Evolutionary conservation across 2,113 vertebrate species (phyloP).

Genomic region (Nycticorax nycticorax): DNA sequence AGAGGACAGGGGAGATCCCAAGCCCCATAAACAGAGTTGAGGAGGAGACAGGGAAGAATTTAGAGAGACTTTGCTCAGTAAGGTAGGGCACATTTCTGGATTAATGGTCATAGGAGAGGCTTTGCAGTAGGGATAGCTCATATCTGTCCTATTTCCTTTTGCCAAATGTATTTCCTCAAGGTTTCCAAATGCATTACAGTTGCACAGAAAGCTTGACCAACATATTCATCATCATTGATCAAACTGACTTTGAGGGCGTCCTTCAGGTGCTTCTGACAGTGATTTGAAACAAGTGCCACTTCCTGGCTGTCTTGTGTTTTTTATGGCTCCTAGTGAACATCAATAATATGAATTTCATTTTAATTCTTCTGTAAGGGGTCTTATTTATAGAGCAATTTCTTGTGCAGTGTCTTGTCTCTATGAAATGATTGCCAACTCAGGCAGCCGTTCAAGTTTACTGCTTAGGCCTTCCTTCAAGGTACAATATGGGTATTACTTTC

Average conservation of each 20-base stretch:
- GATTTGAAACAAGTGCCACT: slow-evolving; percentile 73
- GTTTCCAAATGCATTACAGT: slow-evolving; percentile 48
- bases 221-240: slow-evolving; percentile 60
- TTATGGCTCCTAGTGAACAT: slow-evolving; percentile 72
- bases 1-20: neutral
- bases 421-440: slow-evolving; percentile 80
- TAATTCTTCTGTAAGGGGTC: slow-evolving; percentile 80
- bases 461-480: slow-evolving; percentile 79
- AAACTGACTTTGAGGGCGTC: slow-evolving; percentile 72
- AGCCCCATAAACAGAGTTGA: neutral
- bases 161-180: slow-evolving; percentile 65
- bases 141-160: slow-evolving; percentile 30
- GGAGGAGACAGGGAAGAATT: neutral
- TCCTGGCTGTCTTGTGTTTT: slow-evolving; percentile 65
- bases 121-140: neutral
- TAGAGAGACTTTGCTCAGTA: neutral
- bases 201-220: slow-evolving; percentile 34
- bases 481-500: slow-evolving; percentile 75
- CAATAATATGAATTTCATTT: slow-evolving; percentile 82
- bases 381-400: slow-evolving; percentile 85
- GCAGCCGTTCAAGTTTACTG: slow-evolving; percentile 81
- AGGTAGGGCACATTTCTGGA: neutral
- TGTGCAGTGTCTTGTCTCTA: slow-evolving; percentile 75
- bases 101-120: neutral
- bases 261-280: slow-evolving; percentile 66